Conservation (phyloP, 2,888 invertebrate species). For the Monochamus alternatus region DNA sequence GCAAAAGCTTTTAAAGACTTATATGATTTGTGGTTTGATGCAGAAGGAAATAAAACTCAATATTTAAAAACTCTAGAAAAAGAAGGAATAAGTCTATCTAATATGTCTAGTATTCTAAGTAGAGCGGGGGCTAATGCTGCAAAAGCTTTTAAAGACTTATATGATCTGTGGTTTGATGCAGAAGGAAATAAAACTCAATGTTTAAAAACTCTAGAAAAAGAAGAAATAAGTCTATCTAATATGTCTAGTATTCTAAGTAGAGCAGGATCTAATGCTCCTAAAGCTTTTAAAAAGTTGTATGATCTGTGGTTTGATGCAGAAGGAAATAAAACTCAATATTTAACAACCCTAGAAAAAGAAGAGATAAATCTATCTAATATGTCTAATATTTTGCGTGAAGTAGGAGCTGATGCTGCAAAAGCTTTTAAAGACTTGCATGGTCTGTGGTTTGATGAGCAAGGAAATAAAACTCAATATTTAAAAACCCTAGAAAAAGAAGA, state of each 20-base stretch:
- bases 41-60: slow-evolving; percentile 45
- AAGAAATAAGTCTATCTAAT: slow-evolving; percentile 31
- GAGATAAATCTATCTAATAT: not conserved
- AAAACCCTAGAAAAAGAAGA: slow-evolving; percentile 30
- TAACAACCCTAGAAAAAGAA: slow-evolving; percentile 7
- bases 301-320: slow-evolving; percentile 7
- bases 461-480: slow-evolving; percentile 9
- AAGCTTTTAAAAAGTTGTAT: slow-evolving; percentile 14
- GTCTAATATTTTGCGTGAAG: not conserved
- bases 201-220: slow-evolving; percentile 47
- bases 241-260: slow-evolving; percentile 58
- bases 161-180: slow-evolving; percentile 36
- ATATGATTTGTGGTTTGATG: slow-evolving; percentile 45
- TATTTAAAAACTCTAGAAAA: slow-evolving; percentile 39
- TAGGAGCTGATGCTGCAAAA: slow-evolving; percentile 3
- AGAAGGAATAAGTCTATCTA: not conserved
- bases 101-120: not conserved
- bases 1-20: slow-evolving; percentile 47
- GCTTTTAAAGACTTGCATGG: slow-evolving; percentile 2
- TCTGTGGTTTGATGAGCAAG: slow-evolving; percentile 9
- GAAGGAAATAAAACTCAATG: slow-evolving; percentile 45
- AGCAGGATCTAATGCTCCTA: slow-evolving; percentile 37
- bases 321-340: slow-evolving; percentile 11
- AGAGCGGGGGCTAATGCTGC: not conserved
- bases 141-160: slow-evolving; percentile 11